These are phyloP conservation scores for Ricordea florida DNA, from an alignment of 92 coral and sea anemone genomes.

Conservation along the genomic window DNA sequence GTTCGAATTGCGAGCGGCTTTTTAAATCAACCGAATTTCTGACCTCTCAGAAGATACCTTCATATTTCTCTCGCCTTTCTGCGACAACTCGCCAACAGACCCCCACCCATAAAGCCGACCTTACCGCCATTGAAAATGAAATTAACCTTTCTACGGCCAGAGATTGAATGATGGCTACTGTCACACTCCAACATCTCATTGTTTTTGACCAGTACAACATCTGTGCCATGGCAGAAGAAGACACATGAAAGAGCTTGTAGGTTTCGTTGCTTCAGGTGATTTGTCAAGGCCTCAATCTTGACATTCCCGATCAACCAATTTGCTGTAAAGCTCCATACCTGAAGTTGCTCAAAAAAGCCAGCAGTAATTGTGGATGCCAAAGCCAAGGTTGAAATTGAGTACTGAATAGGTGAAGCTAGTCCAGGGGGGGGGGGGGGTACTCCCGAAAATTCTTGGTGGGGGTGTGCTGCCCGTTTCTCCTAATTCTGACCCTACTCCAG, in stretches of 20 bases:
- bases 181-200: slow-evolving; percentile 29
- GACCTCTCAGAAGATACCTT: slow-evolving; percentile 28
- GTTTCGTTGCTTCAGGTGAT: slow-evolving; percentile 29
- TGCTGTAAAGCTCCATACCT: slow-evolving; percentile 26
- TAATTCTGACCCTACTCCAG: too few relatives aligned
- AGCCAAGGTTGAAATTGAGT: neutral
- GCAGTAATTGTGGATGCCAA: slow-evolving; percentile 1
- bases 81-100: neutral
- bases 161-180: neutral
- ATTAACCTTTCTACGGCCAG: slow-evolving; percentile 31
- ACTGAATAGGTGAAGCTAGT: too few relatives aligned
- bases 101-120: slow-evolving; percentile 6
- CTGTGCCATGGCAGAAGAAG: slow-evolving; percentile 26
- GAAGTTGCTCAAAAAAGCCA: slow-evolving; percentile 11
- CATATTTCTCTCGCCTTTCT: slow-evolving; percentile 26
- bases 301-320: slow-evolving; percentile 9
- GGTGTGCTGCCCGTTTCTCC: too few relatives aligned
- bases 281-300: slow-evolving; percentile 33
- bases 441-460: too few relatives aligned
- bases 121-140: slow-evolving; percentile 28
- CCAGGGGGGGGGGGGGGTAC: too few relatives aligned
- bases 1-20: slow-evolving; percentile 16
- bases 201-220: slow-evolving; percentile 35
- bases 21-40: slow-evolving; percentile 37
- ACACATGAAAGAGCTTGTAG: slow-evolving; percentile 1